Evolutionary conservation across 1,140 invertebrate species (phyloP).

Genomic region (Ruditapes philippinarum): DNA sequence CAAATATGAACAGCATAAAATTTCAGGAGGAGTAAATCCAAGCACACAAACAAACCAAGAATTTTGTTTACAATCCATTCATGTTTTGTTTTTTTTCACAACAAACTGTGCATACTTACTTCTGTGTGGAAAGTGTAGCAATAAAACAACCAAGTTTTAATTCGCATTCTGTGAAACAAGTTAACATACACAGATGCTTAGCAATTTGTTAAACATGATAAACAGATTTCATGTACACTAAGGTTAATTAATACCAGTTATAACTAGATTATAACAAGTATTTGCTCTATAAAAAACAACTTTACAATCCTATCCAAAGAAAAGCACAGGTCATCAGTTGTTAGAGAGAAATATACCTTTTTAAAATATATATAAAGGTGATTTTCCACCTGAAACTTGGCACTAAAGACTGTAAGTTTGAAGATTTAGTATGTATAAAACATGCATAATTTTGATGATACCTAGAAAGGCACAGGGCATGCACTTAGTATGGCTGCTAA

Average conservation of each 20-base stretch:
- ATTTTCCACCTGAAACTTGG: too few species aligned
- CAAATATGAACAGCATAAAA: too few species aligned
- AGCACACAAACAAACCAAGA: not conserved
- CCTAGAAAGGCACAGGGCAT: not conserved
- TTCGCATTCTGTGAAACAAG: not conserved
- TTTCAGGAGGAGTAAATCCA: not conserved
- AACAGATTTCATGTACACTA: not conserved
- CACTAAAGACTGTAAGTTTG: too few species aligned
- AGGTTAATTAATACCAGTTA: not conserved
- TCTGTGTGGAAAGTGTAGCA: not conserved
- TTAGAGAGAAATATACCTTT: too few species aligned
- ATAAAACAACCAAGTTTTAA: not conserved
- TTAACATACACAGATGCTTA: not conserved
- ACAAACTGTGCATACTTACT: not conserved
- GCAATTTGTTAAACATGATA: not conserved
- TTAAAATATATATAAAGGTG: too few species aligned
- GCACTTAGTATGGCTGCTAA: conserved; percentile 18
- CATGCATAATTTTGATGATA: not conserved
- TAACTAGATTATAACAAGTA: too few species aligned
- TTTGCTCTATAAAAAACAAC: too few species aligned
- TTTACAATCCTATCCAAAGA: too few species aligned
- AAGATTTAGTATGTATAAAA: too few species aligned
- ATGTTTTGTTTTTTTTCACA: not conserved
- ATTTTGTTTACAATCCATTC: not conserved
- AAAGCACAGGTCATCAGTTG: too few species aligned